A percentile compares a stretch with the other conserved stretches of the same genome.
phyloP scores from a whole-genome alignment of 2,888 invertebrate genomes.

The Dorcus hopei region DNA sequence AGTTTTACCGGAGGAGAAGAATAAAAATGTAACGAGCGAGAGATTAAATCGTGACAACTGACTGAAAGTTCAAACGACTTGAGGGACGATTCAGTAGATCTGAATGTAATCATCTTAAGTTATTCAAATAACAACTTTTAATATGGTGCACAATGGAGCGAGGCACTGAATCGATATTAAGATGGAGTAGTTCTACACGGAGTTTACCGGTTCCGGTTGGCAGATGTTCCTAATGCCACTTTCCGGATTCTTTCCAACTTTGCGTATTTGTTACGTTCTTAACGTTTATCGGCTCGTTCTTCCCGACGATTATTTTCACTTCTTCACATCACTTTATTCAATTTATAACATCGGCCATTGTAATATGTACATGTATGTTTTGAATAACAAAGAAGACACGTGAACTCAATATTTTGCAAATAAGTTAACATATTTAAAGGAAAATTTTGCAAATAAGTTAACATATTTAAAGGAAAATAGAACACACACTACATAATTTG shows the following conservation, averaged over 20 bases:
- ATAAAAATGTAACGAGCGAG: constrained; percentile 2
- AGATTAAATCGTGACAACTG: constrained; percentile 18
- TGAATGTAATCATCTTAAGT: constrained; percentile 33
- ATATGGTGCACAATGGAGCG: constrained; percentile 33
- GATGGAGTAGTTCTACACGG: constrained; percentile 22
- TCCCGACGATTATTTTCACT: background rate
- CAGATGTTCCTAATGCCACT: constrained; percentile 32
- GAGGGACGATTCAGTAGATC: constrained; percentile 23
- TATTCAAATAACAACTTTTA: constrained; percentile 34
- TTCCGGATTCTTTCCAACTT: constrained; percentile 28
- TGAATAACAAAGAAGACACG: too few relatives aligned
- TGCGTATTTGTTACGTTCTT: constrained; percentile 17
- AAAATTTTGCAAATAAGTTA: too few relatives aligned
- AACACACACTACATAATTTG: too few relatives aligned
- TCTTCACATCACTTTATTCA: background rate
- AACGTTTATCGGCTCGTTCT: constrained; percentile 11
- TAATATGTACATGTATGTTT: too few relatives aligned
- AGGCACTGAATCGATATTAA: constrained; percentile 24
- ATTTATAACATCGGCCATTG: too few relatives aligned
- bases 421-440: too few relatives aligned
- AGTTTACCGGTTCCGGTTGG: constrained; percentile 22
- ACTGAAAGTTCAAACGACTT: constrained; percentile 19
- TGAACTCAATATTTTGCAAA: too few relatives aligned
- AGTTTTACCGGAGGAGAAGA: constrained; percentile 2
- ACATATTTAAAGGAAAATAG: too few relatives aligned